A percentile compares a stretch with the other conserved stretches of the same genome.
Evolutionary conservation across 2,797 vertebrate genomes (phyloP).

Genomic region (Pteronotus mesoamericanus): DNA sequence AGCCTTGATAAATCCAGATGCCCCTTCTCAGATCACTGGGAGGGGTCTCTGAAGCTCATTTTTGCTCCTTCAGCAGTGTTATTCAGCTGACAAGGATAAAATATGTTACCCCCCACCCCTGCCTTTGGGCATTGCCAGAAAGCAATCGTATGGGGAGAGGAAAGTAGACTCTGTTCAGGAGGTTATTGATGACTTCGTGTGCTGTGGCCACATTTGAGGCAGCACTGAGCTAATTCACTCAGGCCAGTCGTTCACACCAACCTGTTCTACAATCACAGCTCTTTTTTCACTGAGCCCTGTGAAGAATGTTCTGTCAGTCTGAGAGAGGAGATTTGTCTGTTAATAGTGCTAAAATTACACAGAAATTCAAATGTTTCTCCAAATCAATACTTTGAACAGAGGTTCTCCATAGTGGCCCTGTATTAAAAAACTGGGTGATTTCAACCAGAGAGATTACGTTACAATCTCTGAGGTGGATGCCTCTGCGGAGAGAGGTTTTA

Average conservation of each 20-base stretch:
- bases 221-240: neutral
- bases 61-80: neutral
- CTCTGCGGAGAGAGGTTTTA: neutral
- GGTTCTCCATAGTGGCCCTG: neutral
- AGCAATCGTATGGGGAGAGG: neutral
- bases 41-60: constrained; percentile 23
- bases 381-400: neutral
- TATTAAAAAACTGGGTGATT: neutral
- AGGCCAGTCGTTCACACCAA: neutral
- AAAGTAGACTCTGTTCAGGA: neutral
- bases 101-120: neutral
- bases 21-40: constrained; percentile 1
- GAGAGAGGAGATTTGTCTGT: neutral
- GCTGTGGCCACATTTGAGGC: neutral
- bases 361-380: neutral
- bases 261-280: neutral
- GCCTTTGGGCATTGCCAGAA: constrained; percentile 7
- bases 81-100: neutral
- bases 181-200: neutral
- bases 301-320: neutral
- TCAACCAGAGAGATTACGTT: neutral
- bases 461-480: neutral
- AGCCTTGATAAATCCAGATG: neutral
- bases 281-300: neutral
- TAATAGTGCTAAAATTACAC: neutral